A percentile compares a stretch with the other conserved stretches of the same genome.
phyloP scores from a whole-genome alignment of 2,797 vertebrate genomes.

The Coccyzus lansbergi region DNA sequence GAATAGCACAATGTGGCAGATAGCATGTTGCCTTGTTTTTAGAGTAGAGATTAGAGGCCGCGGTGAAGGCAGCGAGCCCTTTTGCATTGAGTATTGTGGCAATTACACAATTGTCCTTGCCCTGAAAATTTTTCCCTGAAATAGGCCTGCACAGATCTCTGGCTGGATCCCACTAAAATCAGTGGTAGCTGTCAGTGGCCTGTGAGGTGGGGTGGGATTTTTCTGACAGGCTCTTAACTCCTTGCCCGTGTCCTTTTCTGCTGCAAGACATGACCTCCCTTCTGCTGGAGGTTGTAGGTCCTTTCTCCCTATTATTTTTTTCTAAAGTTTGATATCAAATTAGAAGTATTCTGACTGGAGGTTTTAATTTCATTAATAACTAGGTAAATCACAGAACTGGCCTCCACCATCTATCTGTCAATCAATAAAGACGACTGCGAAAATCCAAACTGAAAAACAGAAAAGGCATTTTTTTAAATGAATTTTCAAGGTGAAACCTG shows the following conservation, averaged over 20 bases:
- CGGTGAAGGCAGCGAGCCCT: conserved; percentile 4
- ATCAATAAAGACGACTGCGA: neutral
- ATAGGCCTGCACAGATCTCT: neutral
- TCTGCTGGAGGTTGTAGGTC: neutral
- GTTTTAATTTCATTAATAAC: neutral
- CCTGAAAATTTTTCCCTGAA: conserved; percentile 6
- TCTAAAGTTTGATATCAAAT: neutral
- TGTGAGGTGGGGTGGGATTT: neutral
- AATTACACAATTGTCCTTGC: conserved; percentile 32
- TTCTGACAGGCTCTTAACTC: neutral
- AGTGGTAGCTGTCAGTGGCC: neutral
- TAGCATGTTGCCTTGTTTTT: conserved; percentile 24
- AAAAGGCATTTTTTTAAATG: neutral
- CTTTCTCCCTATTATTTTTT: neutral
- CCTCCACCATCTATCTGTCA: neutral
- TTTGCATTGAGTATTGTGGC: neutral
- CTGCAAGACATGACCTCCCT: neutral
- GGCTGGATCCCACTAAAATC: neutral
- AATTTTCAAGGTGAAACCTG: neutral
- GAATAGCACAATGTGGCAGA: conserved; percentile 28
- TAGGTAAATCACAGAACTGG: neutral
- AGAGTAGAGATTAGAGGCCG: conserved; percentile 44
- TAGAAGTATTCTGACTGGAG: neutral
- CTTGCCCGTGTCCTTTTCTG: neutral
- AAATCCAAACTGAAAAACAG: neutral